Conservation (phyloP, 2,113 vertebrate species). For the Sebastes fasciatus region DNA sequence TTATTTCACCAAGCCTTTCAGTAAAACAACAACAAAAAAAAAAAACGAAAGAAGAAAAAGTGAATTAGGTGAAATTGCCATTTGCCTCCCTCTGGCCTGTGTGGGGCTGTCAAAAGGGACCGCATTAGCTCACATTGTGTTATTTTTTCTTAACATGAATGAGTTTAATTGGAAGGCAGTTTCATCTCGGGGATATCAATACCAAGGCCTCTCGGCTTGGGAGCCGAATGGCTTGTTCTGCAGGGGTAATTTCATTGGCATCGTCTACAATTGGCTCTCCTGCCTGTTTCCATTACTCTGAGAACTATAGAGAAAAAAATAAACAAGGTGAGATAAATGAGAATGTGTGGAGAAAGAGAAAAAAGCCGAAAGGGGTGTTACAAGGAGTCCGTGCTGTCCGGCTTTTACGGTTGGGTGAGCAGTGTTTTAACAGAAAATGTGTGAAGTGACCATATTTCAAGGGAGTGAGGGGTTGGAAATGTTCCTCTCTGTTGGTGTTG, state of each 20-base stretch:
- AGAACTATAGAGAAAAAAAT: constrained; percentile 50
- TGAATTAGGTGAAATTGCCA: constrained; percentile 52
- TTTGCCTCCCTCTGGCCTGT: constrained; percentile 37
- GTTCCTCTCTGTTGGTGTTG: background rate
- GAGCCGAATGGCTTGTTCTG: constrained; percentile 52
- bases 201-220: constrained; percentile 17
- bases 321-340: constrained; percentile 59
- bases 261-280: constrained; percentile 69
- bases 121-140: constrained; percentile 47
- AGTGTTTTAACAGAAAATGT: constrained; percentile 22
- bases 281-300: constrained; percentile 73
- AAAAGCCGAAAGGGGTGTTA: constrained; percentile 33
- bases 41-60: constrained; percentile 21
- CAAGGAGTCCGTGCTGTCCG: constrained; percentile 31
- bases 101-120: constrained; percentile 28
- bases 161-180: constrained; percentile 75
- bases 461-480: background rate
- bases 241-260: constrained; percentile 64
- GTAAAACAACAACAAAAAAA: constrained; percentile 41
- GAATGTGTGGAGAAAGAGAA: constrained; percentile 22
- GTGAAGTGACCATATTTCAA: background rate
- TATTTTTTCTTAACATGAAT: constrained; percentile 60
- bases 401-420: constrained; percentile 30
- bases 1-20: constrained; percentile 51
- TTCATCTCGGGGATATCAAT: constrained; percentile 68